Conservation (phyloP, 92 coral and sea anemone genomes). For the Parazoanthus atlanticus region DNA sequence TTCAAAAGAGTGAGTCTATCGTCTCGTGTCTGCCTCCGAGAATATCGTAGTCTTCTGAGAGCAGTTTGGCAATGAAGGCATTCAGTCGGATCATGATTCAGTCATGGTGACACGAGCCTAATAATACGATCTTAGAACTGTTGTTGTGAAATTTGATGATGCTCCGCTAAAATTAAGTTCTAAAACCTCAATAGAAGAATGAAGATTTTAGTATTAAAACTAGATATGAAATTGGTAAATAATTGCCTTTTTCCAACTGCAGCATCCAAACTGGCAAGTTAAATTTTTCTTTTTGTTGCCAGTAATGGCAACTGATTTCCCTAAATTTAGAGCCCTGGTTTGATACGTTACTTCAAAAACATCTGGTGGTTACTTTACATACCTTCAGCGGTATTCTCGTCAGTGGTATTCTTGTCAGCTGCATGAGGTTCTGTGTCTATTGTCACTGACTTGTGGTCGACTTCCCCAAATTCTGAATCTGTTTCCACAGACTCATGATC, state of each 20-base stretch:
- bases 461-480: not conserved
- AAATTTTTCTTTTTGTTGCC: not conserved
- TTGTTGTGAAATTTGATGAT: too few species aligned
- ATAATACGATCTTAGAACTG: too few species aligned
- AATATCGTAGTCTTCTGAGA: constrained; percentile 54
- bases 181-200: too few species aligned
- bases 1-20: not conserved
- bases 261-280: too few species aligned
- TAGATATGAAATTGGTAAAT: too few species aligned
- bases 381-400: not conserved
- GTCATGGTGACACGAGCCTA: too few species aligned
- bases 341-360: not conserved
- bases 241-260: too few species aligned
- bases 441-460: not conserved
- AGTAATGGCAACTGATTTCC: not conserved
- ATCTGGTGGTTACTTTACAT: not conserved
- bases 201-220: too few species aligned
- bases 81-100: too few species aligned
- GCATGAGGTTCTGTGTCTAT: not conserved
- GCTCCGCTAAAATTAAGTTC: too few species aligned
- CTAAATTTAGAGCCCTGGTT: too few species aligned
- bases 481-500: not conserved
- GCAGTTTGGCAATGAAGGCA: constrained; percentile 56
- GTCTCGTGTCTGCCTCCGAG: constrained; percentile 48
- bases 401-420: not conserved